Conservation (phyloP, 2,797 vertebrate species). For the Chiroxiphia lanceolata region DNA sequence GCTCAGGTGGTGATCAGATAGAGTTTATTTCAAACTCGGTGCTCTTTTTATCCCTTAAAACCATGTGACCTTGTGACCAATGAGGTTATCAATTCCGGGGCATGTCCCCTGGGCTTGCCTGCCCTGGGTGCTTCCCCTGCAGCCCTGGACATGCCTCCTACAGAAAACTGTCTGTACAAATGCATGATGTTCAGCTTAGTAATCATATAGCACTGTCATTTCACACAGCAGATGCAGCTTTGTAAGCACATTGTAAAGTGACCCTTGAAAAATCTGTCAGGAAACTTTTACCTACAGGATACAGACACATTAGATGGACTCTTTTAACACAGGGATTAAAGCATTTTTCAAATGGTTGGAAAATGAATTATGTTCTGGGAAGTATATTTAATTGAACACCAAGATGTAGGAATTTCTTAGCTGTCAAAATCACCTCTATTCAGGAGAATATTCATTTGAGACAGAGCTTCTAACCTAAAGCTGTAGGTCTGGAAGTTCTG, state of each 20-base stretch:
- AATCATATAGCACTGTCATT: not conserved
- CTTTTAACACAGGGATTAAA: not conserved
- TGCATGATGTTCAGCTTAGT: not conserved
- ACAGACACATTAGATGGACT: not conserved
- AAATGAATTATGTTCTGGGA: not conserved
- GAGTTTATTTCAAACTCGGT: too few species aligned
- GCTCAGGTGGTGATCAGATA: too few species aligned
- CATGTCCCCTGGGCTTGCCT: too few species aligned
- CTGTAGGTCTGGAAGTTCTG: not conserved
- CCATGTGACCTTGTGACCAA: too few species aligned
- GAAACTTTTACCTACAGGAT: not conserved
- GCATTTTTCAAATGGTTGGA: not conserved
- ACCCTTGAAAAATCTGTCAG: not conserved
- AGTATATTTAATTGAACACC: not conserved
- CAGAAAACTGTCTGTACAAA: not conserved
- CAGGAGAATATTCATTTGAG: not conserved
- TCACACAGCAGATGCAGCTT: not conserved
- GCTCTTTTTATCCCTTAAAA: too few species aligned
- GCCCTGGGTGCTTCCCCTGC: too few species aligned
- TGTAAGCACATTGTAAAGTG: not conserved
- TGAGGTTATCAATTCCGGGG: too few species aligned
- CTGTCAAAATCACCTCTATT: not conserved
- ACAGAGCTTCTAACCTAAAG: not conserved
- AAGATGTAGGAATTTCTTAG: not conserved
- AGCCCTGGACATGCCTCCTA: too few species aligned